Evolutionary conservation across 2,113 vertebrate genomes (phyloP), one percentile per base, ranked within the genome.

Genomic region (Oxyura jamaicensis): DNA sequence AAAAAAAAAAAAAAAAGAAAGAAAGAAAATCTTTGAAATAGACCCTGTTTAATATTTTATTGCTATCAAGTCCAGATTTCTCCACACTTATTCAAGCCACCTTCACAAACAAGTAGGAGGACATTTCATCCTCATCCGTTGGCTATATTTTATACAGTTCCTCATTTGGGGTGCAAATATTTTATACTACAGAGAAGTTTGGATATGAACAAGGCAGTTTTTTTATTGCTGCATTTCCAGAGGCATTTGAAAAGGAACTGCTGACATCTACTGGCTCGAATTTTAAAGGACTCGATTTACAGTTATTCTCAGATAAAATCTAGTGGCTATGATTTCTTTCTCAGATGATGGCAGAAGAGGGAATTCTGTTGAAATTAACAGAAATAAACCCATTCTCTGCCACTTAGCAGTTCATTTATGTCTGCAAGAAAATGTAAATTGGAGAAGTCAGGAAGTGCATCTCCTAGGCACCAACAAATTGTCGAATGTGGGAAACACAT

Each of bases 241-340:
- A 65, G 29, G 29, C 10, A 29, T 97, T 97, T 90, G 89, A 72
- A 97, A 98, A 96, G 97, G 92, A 97, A 68, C 92, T 97, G 95
- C 96, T 98, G 97, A 96, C 97, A 98, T 96, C 97, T 98, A 96
- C 92, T 95, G 97, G 96, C 59, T 74, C 3, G 2, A 83, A 53
- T 60, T 82, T 81, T 65, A 65, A 95, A 94, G 75, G 33, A 73
- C 88, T 48, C 52, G 10, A 29, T 56, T 91, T 48, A 56, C 58
- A 29, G 6, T 19, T 94, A 76, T 50, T 79, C 68, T 29, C 33
- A 44, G 83, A 94, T 67, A 81, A 90, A 94, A 91, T n/a, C 68
- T 81, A 81, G 83, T 20, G 56, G 66, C 35, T 80, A 44, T 4
- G 60, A 68, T 82, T 93, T 74, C 26, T 86, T 60, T 36, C 77